Base-by-base conservation (phyloP, 2,888 invertebrate species). In the Drymonia ruficornis region DNA sequence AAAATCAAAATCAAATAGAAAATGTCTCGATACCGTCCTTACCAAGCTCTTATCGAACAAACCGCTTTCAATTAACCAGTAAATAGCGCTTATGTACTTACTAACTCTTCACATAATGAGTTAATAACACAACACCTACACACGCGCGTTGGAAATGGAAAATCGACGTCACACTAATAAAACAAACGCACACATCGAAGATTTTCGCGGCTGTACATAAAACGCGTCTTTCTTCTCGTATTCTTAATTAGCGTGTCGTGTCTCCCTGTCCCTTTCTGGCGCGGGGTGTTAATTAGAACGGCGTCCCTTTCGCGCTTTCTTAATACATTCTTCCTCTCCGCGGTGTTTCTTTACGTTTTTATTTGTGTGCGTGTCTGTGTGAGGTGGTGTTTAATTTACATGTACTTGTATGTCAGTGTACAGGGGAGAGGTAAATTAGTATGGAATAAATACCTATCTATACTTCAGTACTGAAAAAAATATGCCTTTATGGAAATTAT, bases 171-270 rank as follows among this genome's bases (percentile, higher is more conserved):
- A 83, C 81, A 78, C 74, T 74, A 70, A 79, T 66, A 82, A 69
- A 78, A 70, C 57, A 57, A 62, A 77, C 84, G 49, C 81, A 79
- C 81, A 86, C 87, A 72, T 63, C 53, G 61, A 74, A 74, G 77
- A 65, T 70, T 84, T 91, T 90, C 91, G 72, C 65, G 70, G 73
- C 64, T 77, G 92, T 88, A 91, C 86, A 89, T 91, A 90, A 88
- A 89, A 91, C 85, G 86, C 87, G 93, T 89, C 89, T 94, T 94
- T 94, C 94, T 94, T 94, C 94, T 93, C 89, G 94, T 93, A 94
- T 94, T 94, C 94, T 94, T 94, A 94, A 94, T 94, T 94, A 94
- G 94, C 94, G 94, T 93, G 91, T 85, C 89, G 87, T 79, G 61
- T 83, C 59, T 62, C 52, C 40, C 80, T 61, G 79, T 92, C 93